Base-by-base conservation (phyloP, 2,797 vertebrate species). In the Tarsius wallacei region DNA sequence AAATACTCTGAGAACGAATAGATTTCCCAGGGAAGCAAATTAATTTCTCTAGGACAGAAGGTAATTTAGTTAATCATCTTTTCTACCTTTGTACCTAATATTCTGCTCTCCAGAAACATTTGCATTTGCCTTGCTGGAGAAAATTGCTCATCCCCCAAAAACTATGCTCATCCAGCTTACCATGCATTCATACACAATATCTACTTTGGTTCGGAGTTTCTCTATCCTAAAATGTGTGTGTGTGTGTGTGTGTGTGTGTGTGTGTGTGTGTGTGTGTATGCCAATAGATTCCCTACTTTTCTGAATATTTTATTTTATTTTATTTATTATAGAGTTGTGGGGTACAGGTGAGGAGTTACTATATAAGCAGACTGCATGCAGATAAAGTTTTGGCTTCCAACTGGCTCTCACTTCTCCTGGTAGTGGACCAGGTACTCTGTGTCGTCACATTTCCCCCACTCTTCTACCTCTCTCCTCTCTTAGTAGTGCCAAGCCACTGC, bases 41-140 rank as follows among this genome's bases (percentile, higher is more conserved):
- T 97, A 93, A 95, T 92, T 92, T 88, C 28, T 74, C 63, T 2
- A 71, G 68, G 22, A 95, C 28, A 88, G n/a, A 28, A 71, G 24
- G 10, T 94, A 93, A 93, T 88, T 94, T 95, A 86, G 36, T 86
- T 94, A 96, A 95, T 97, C 90, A 80, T 95, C 36, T 88, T 85
- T 96, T 82, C 70, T 80, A 28, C 53, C n/a, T 92, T 90, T 49
- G 5, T 84, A n/a, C 16, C 21, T 13, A 82, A 24, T 78, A 53
- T 28, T 19, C 49, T 88, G 24, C 7, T 51, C 7, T 57, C 63
- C 57, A 33, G 63, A 92, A 87, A 61, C 24, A 84, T 68, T 87
- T 85, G 3, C 42, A 51, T 80, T 89, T 87, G 74, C 61, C 59
- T 85, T 76, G 24, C 15, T 19, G 47, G 36, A 87, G 70, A 47